These are phyloP conservation scores for Tenthredo mesomela DNA, from an alignment of 2,888 invertebrate genomes.

Conservation along the genomic window DNA sequence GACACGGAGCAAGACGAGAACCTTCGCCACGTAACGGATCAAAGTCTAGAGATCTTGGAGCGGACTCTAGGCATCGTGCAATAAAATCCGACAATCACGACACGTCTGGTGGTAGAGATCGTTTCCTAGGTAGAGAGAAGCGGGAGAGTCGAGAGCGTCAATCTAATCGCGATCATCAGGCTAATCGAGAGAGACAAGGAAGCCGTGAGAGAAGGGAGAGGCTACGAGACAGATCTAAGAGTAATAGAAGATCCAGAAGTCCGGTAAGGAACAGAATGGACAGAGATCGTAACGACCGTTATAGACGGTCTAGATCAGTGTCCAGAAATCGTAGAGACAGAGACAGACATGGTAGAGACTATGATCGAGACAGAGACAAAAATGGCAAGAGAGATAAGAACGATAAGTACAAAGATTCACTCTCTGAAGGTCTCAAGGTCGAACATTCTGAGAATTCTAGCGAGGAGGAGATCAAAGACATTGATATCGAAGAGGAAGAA, in stretches of 20 bases:
- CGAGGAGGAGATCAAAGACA: conserved; percentile 85
- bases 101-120: conserved; percentile 59
- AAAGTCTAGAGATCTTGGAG: conserved; percentile 62
- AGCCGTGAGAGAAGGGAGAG: conserved; percentile 73
- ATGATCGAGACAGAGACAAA: conserved; percentile 76
- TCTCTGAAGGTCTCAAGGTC: conserved; percentile 88
- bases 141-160: conserved; percentile 71
- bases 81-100: conserved; percentile 58
- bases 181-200: conserved; percentile 75
- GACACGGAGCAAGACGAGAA: conserved; percentile 61
- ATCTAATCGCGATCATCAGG: conserved; percentile 61
- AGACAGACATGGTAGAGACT: conserved; percentile 72
- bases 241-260: conserved; percentile 73
- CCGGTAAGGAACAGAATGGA: conserved; percentile 69
- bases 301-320: conserved; percentile 70
- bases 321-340: conserved; percentile 66
- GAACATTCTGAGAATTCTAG: conserved; percentile 84
- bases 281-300: conserved; percentile 70
- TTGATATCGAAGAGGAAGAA: conserved; percentile 92
- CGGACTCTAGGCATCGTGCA: conserved; percentile 58
- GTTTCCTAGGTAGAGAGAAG: conserved; percentile 55
- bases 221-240: conserved; percentile 70
- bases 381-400: conserved; percentile 75
- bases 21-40: conserved; percentile 64
- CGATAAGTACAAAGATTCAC: conserved; percentile 85